Percentiles rank a stretch among this genome's conserved stretches.
Conservation (phyloP, 1,140 invertebrate genomes). For the Drosophila arawakana region DNA sequence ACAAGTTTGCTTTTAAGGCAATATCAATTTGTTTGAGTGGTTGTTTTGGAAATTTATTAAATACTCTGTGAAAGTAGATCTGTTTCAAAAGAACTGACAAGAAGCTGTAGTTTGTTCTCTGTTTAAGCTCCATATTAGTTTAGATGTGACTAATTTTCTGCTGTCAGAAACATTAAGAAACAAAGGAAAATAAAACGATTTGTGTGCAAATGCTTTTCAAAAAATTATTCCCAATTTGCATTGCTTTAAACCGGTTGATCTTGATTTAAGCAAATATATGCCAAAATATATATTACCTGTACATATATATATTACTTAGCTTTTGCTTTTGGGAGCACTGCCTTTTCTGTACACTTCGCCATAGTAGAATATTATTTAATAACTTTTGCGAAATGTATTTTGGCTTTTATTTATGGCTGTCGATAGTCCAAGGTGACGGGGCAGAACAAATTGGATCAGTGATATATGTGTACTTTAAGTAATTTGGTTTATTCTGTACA, state of each 20-base stretch:
- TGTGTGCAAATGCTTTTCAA: background rate
- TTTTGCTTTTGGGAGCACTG: background rate
- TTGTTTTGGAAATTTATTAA: too few species aligned
- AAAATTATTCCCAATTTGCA: background rate
- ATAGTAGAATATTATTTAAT: slow-evolving; percentile 1
- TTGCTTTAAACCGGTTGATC: slow-evolving; percentile 1
- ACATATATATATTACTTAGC: background rate
- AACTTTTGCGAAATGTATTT: slow-evolving; percentile 16
- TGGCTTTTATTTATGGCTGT: slow-evolving; percentile 14
- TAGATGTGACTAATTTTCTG: background rate
- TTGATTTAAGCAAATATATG: background rate
- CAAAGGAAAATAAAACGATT: background rate
- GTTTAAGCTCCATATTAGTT: background rate
- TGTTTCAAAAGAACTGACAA: too few species aligned
- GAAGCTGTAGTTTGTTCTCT: too few species aligned
- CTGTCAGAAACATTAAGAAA: background rate
- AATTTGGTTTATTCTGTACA: background rate
- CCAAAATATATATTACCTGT: background rate
- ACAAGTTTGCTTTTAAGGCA: too few species aligned
- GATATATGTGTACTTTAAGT: background rate
- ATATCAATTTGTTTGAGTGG: too few species aligned
- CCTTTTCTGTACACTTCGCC: background rate
- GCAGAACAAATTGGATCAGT: slow-evolving; percentile 12
- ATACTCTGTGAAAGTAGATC: too few species aligned
- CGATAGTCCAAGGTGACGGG: slow-evolving; percentile 4